Base-by-base conservation (phyloP, 2,797 vertebrate genomes). In the Hippoglossus hippoglossus region DNA sequence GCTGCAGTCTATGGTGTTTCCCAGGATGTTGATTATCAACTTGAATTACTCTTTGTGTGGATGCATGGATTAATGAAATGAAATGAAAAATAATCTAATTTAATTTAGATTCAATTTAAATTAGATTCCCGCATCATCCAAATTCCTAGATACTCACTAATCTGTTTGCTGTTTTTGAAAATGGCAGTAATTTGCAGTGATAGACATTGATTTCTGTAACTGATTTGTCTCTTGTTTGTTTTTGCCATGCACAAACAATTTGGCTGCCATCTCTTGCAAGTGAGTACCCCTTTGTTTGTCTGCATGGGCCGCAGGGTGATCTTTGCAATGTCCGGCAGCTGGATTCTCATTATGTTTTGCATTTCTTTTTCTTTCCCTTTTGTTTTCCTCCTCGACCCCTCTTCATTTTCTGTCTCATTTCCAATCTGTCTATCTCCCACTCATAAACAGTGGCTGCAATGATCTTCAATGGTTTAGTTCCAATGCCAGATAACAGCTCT, bases 211-310 rank as follows among this genome's bases (percentile, higher is more conserved):
- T 92, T 94, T 92, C 94, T 96, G 90, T 97, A 96, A 97, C 97
- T 98, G 94, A 96, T 96, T 95, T 98, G 92, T 97, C 84, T 95
- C 94, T 83, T 96, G 70, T 97, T 95, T 96, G 91, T 93, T 94
- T 95, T 94, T 92, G 94, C 94, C 96, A 94, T 93, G 94, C 94
- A 91, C 93, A 91, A 88, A 86, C 93, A 92, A 94, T 92, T 89
- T 90, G 96, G 95, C 96, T 92, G 94, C 90, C 91, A 78, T 92
- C 93, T 93, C 91, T 87, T 93, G 75, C 71, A 95, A 95, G 97
- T 99, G 92, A 99, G 96, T 98, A 95, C 85, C 86, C 70, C 22
- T 64, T 67, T 62, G 57, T 84, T 67, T 59, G 46, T 80, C 24
- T 76, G 76, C 78, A 80, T 62, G 73, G 61, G 34, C 61, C 57